Conservation (phyloP, 2,797 vertebrate genomes). For the Malurus splendens region DNA sequence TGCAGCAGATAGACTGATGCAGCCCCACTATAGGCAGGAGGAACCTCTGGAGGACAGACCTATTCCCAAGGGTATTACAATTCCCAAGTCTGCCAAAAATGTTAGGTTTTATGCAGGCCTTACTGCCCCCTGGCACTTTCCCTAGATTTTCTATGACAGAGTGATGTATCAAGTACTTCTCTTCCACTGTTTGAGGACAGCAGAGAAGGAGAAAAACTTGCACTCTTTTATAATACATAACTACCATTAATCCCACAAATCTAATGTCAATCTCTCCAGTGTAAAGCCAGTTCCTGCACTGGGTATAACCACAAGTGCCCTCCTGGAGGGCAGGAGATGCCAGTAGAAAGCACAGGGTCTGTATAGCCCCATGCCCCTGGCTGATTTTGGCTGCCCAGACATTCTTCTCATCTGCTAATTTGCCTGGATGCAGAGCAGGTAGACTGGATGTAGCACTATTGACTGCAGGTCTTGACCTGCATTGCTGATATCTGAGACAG, state of each 20-base stretch:
- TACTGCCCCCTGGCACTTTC: neutral
- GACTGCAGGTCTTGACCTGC: neutral
- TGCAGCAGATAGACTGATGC: neutral
- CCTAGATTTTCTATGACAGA: neutral
- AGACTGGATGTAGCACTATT: too few species aligned
- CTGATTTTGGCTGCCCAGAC: neutral
- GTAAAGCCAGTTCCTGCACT: neutral
- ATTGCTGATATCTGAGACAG: accelerated
- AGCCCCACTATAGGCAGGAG: neutral
- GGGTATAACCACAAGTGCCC: neutral
- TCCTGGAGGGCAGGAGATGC: neutral
- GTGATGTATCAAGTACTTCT: neutral
- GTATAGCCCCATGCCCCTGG: neutral
- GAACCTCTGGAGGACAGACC: neutral
- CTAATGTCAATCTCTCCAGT: accelerated
- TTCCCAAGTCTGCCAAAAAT: neutral
- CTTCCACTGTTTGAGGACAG: neutral
- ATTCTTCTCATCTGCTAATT: neutral
- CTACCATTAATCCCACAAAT: neutral
- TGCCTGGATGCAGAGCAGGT: neutral
- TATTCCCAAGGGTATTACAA: neutral
- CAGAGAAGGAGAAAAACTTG: neutral
- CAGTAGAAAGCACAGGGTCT: neutral
- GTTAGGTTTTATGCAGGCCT: neutral
- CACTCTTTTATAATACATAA: neutral